Conservation (phyloP, 2,113 vertebrate genomes). For the Pelodiscus sinensis region DNA sequence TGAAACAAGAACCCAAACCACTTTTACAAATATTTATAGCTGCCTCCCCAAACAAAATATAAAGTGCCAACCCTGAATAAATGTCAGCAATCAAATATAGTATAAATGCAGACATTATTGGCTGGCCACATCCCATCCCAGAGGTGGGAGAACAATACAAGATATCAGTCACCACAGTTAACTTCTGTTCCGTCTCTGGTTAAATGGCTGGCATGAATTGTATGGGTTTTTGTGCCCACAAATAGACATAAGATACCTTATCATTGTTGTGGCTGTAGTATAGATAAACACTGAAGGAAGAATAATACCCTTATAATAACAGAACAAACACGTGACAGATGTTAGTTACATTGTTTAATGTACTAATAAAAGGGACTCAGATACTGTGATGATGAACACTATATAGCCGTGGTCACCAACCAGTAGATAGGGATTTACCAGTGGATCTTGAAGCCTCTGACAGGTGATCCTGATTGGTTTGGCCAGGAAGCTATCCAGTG, state of each 20-base stretch:
- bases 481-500: no score
- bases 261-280: slow-evolving; percentile 44
- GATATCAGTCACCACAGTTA: slow-evolving; percentile 36
- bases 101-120: not conserved
- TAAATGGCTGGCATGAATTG: slow-evolving; percentile 31
- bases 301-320: slow-evolving; percentile 47
- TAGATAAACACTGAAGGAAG: slow-evolving; percentile 43
- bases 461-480: no score
- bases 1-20: not conserved
- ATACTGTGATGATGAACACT: not conserved
- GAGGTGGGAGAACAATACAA: not conserved
- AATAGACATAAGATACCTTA: not conserved
- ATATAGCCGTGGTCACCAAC: not conserved
- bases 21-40: fast-evolving
- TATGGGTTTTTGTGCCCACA: not conserved
- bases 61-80: not conserved
- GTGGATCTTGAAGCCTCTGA: no score
- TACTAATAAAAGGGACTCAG: slow-evolving; percentile 21
- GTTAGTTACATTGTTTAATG: not conserved
- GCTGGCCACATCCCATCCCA: fast-evolving
- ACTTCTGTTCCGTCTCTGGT: not conserved
- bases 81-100: not conserved
- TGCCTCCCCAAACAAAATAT: not conserved
- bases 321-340: slow-evolving; percentile 19
- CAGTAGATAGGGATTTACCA: no score